These are phyloP conservation scores for Sebastes hubbsi DNA, from an alignment of 2,797 vertebrate genomes.

Conservation along the genomic window DNA sequence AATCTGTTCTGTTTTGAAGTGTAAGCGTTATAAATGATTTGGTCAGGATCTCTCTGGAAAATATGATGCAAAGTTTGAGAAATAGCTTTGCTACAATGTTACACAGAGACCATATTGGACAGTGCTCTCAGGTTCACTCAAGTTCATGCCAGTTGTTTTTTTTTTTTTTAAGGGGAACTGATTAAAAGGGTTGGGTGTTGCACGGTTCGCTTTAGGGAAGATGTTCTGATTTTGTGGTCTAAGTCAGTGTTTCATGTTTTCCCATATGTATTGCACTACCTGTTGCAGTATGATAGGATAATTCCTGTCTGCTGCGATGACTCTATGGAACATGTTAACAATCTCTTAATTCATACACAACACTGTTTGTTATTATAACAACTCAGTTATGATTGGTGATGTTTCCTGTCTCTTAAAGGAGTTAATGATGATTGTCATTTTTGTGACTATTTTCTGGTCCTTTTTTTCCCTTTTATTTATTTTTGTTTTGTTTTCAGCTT, in stretches of 20 bases:
- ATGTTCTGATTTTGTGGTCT: neutral
- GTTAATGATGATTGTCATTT: too few species aligned
- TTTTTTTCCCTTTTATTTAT: too few species aligned
- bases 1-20: neutral
- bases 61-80: constrained; percentile 37
- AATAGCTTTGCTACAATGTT: neutral
- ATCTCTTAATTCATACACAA: neutral
- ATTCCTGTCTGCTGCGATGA: neutral
- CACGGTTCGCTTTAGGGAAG: neutral
- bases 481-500: neutral
- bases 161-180: neutral
- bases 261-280: neutral
- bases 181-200: neutral
- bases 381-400: too few species aligned
- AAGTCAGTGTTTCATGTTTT: neutral
- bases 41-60: constrained; percentile 4
- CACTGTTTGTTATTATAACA: neutral
- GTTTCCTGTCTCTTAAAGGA: too few species aligned
- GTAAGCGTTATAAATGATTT: constrained; percentile 2
- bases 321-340: neutral
- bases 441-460: too few species aligned
- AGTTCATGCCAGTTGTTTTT: neutral
- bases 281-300: neutral
- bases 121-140: neutral
- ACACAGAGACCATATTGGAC: neutral